A percentile compares a stretch with the other conserved stretches of the same genome.
phyloP scores from a whole-genome alignment of 37 sponge, comb jelly and placozoan species.

The Mnemiopsis leidyi region DNA sequence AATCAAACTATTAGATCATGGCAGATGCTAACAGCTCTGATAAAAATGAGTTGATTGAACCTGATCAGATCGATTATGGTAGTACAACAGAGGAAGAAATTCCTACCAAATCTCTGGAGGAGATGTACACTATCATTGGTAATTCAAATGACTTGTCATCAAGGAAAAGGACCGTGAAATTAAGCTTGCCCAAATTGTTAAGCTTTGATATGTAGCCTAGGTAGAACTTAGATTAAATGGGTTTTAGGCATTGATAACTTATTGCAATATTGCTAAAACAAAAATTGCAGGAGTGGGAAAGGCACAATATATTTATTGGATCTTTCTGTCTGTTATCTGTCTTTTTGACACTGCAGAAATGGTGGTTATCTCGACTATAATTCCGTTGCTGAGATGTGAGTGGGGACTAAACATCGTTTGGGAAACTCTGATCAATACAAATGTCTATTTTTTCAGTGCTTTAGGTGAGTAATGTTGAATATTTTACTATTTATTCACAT shows the following conservation, averaged over 20 bases:
- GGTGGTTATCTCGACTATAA: conserved; percentile 9
- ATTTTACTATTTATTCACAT: too few relatives aligned
- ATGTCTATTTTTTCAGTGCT: not conserved
- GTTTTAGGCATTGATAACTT: too few relatives aligned
- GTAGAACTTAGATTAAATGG: too few relatives aligned
- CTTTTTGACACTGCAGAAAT: not conserved
- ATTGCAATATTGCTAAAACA: too few relatives aligned
- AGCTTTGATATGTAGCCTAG: too few relatives aligned
- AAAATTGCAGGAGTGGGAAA: conserved; percentile 10
- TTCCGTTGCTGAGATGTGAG: conserved; percentile 25
- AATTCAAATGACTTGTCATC: not conserved
- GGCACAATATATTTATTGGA: conserved; percentile 32
- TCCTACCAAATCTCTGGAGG: not conserved
- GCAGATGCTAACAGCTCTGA: not conserved
- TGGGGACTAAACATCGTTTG: not conserved
- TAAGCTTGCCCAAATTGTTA: too few relatives aligned
- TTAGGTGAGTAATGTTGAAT: not conserved
- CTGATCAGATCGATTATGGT: not conserved
- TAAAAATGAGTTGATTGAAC: not conserved
- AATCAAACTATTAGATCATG: too few relatives aligned
- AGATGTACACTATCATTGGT: not conserved
- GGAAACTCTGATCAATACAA: conserved; percentile 12
- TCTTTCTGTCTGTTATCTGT: not conserved
- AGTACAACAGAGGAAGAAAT: not conserved
- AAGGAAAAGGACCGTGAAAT: too few relatives aligned